Evolutionary conservation across 2,888 invertebrate species (phyloP), one percentile per base, ranked within the genome.

Genomic region (Synanthedon myopaeformis): DNA sequence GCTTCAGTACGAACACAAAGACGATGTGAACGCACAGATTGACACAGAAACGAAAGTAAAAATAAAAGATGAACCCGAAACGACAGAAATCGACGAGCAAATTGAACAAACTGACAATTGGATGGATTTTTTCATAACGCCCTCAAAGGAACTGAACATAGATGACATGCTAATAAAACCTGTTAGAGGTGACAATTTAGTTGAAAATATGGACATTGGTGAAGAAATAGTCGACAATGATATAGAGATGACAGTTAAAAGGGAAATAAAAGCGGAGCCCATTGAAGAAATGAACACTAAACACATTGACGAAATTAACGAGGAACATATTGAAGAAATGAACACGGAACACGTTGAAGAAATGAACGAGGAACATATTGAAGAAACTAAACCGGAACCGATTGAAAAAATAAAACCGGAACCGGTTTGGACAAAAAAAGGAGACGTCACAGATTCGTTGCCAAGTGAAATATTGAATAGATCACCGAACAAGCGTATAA

Each of bases 101-200:
- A 42, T 41, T 5, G n/a, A 19, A 8, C 60, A 65, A 8, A 63
- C 67, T 0, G 79, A 82, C 42, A 77, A 64, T 51, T 87, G 86
- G 86, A 63, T 82, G 58, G 84, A 87, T 4, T 85, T 86, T 70
- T 86, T 87, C 61, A 67, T 75, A 0, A 81, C 77, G 56, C 74
- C 74, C 41, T 73, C 76, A 0, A 72, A 79, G 0, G 77, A 81
- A 41, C 61, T 86, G 0, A 80, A 85, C 11, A 83, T 87, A 0
- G 86, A 87, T 45, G 85, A 85, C 58, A 82, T 85, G 82, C 71
- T 86, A 0, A 79, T 85, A 0, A 84, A 79, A 65, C 76, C 81
- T 1, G 62, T 65, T 2, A 79, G 76, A 13, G 11, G 42, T n/a
- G 52, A 52, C 3, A 12, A 19, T 45, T 1, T 3, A 23, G 11